These are phyloP conservation scores for Hirtodrosophila cameraria DNA, from an alignment of 2,888 invertebrate genomes.

Conservation along the genomic window DNA sequence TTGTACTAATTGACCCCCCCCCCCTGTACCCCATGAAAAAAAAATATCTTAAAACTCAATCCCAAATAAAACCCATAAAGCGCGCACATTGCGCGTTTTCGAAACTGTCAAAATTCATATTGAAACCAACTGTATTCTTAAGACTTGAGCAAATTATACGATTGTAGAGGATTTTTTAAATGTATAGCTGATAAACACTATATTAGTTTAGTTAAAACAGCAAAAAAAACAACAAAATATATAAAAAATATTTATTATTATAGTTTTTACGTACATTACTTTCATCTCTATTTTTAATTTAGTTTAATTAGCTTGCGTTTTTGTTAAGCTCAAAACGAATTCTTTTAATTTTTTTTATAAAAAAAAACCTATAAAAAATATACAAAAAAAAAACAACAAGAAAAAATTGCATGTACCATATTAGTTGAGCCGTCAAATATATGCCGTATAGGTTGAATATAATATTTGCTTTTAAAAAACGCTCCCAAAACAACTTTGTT, in stretches of 20 bases:
- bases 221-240: constrained; percentile 37
- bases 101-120: constrained; percentile 72
- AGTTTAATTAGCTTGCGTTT: constrained; percentile 83
- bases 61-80: constrained; percentile 33
- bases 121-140: constrained; percentile 80
- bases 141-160: constrained; percentile 80
- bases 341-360: constrained; percentile 69
- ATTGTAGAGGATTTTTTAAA: constrained; percentile 70
- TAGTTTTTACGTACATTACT: constrained; percentile 37
- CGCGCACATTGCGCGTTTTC: constrained; percentile 74
- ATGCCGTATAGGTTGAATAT: constrained; percentile 43
- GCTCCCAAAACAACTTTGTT: constrained; percentile 53
- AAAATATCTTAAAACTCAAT: constrained; percentile 19
- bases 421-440: constrained; percentile 63
- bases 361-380: constrained; percentile 58
- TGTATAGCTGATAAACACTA: constrained; percentile 56
- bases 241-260: constrained; percentile 75
- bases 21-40: constrained; percentile 43
- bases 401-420: constrained; percentile 73
- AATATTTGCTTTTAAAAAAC: constrained; percentile 33
- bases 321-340: constrained; percentile 83
- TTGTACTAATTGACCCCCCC: constrained; percentile 65
- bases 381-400: constrained; percentile 28
- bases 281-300: constrained; percentile 56
- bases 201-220: constrained; percentile 44